These are phyloP conservation scores for Pilophorus perplexus DNA, from an alignment of 2,888 invertebrate species.

Conservation along the genomic window DNA sequence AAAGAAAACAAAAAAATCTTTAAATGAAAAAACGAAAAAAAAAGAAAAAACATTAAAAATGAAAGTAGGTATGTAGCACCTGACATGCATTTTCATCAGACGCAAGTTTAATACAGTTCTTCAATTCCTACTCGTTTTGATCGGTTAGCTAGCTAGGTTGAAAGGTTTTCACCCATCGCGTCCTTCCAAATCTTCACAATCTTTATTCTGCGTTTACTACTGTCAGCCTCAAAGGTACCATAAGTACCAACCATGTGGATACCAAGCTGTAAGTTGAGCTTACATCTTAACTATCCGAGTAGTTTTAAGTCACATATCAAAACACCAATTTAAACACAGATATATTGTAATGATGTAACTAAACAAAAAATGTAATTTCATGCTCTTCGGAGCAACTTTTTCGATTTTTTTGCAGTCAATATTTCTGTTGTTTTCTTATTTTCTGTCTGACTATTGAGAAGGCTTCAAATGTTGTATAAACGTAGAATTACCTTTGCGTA, in stretches of 20 bases:
- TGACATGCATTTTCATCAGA: no score
- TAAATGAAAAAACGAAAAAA: not conserved
- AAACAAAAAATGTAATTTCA: not conserved
- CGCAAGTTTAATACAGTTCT: no score
- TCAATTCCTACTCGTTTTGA: no score
- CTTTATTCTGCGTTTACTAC: not conserved
- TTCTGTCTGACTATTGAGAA: not conserved
- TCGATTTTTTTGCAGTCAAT: slow-evolving; percentile 6
- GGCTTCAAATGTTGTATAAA: slow-evolving; percentile 9
- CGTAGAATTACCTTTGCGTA: not conserved
- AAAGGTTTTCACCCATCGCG: not conserved
- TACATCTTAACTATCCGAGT: slow-evolving; percentile 28
- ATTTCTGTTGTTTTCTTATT: slow-evolving; percentile 24
- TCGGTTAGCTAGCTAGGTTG: not conserved
- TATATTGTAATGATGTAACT: slow-evolving; percentile 11
- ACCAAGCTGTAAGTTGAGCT: slow-evolving; percentile 29
- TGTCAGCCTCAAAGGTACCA: not conserved
- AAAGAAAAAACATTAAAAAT: not conserved
- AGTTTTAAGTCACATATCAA: slow-evolving; percentile 26
- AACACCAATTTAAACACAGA: slow-evolving; percentile 34
- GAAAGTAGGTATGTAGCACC: not conserved
- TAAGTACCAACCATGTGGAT: not conserved
- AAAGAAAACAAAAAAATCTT: not conserved
- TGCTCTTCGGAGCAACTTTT: not conserved
- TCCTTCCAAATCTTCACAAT: not conserved